Percentiles rank a stretch among this genome's conserved stretches.
These are phyloP conservation scores for Syrista parreyssii DNA, from an alignment of 2,888 invertebrate genomes.

Conservation along the genomic window DNA sequence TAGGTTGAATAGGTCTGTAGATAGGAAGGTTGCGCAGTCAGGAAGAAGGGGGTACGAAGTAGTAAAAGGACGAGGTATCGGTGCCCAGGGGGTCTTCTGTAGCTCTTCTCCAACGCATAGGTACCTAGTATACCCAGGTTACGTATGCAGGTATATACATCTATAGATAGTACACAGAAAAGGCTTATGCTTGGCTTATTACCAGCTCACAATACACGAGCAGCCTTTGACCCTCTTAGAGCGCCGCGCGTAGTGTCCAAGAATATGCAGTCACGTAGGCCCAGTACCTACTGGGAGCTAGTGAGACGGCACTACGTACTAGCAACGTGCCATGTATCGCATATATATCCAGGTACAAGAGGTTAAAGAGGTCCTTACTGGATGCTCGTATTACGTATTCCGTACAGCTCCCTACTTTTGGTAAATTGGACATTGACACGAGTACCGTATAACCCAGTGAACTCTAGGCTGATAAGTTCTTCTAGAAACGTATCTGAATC, in stretches of 20 bases:
- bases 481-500: not conserved
- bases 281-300: not conserved
- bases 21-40: conserved; percentile 14
- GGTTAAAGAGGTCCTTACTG: conserved; percentile 32
- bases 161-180: not conserved
- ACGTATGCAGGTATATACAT: not conserved
- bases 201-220: conserved; percentile 27
- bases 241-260: conserved; percentile 1
- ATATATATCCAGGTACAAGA: not conserved
- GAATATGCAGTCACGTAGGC: conserved; percentile 12
- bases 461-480: not conserved
- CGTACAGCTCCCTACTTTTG: conserved; percentile 4
- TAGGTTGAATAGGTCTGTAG: conserved; percentile 25
- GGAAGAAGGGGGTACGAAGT: conserved; percentile 8
- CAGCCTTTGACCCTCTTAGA: conserved; percentile 24
- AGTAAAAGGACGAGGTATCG: conserved; percentile 18
- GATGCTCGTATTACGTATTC: conserved; percentile 22
- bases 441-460: not conserved
- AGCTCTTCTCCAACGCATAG: not conserved
- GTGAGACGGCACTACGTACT: not conserved
- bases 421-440: not conserved
- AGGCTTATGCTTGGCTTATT: conserved; percentile 26
- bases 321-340: not conserved
- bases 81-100: conserved; percentile 14
- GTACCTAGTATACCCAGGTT: not conserved